Percentiles rank a stretch among this genome's conserved stretches.
These are phyloP conservation scores for Fragum whitleyi DNA, from an alignment of 2,888 invertebrate species.

Conservation along the genomic window DNA sequence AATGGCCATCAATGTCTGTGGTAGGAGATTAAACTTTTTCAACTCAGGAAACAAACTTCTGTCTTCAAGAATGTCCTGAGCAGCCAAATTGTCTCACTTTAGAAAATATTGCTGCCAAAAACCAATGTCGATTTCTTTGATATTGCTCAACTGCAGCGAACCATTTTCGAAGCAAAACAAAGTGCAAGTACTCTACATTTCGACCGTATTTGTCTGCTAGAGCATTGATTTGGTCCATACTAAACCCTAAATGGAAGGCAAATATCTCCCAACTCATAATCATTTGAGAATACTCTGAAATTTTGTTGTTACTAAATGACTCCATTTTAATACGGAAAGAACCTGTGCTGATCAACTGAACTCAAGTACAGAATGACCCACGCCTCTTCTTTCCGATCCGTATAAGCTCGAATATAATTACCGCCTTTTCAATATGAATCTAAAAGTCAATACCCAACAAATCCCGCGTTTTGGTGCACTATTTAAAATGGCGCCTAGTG, in stretches of 20 bases:
- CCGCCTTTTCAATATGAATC: no score
- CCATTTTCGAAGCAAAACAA: conserved; percentile 3
- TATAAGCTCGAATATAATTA: no score
- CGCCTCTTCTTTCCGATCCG: no score
- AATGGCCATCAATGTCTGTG: not conserved
- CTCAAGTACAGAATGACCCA: no score
- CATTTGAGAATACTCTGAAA: not conserved
- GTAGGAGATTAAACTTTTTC: not conserved
- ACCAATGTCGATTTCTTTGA: not conserved
- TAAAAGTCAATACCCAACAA: no score
- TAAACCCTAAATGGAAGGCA: no score
- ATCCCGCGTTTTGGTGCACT: no score
- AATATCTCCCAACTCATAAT: not conserved
- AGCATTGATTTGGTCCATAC: no score
- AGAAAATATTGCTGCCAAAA: not conserved
- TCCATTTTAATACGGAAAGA: no score
- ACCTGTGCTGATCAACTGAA: no score
- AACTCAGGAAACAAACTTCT: not conserved
- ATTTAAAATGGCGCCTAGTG: no score
- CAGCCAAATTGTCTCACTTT: conserved; percentile 5
- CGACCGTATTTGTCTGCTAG: not conserved
- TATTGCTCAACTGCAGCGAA: not conserved
- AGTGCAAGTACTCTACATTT: not conserved
- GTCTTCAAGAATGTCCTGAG: not conserved
- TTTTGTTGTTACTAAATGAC: not conserved